These are phyloP conservation scores for Drosophila nigricruria DNA, from an alignment of 2,888 invertebrate genomes.

Conservation along the genomic window DNA sequence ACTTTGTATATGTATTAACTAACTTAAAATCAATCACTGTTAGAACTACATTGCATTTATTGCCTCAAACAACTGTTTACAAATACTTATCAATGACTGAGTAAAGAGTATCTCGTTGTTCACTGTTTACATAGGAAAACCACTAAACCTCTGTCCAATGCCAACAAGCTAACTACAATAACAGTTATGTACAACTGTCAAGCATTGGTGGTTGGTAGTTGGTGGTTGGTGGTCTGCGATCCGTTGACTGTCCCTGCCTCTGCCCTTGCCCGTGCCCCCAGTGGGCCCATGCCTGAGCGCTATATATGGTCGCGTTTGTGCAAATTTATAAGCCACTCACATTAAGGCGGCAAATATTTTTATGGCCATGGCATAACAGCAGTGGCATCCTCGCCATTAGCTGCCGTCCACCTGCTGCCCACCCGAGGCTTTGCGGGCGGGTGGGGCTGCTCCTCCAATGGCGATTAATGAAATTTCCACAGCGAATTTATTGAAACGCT, in stretches of 20 bases:
- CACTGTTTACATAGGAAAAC: slow-evolving; percentile 18
- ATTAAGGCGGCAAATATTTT: slow-evolving; percentile 80
- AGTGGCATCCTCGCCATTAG: slow-evolving; percentile 49
- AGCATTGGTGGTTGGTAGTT: slow-evolving; percentile 24
- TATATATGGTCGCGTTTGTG: slow-evolving; percentile 76
- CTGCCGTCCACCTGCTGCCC: slow-evolving; percentile 49
- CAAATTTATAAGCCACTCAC: slow-evolving; percentile 79
- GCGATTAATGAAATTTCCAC: slow-evolving; percentile 76
- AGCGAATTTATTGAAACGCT: slow-evolving; percentile 71
- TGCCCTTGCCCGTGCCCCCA: not conserved
- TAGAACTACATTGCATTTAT: not conserved
- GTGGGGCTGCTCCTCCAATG: slow-evolving; percentile 25
- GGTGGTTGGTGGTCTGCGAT: slow-evolving; percentile 34
- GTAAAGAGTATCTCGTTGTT: not conserved
- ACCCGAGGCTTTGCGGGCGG: slow-evolving; percentile 22
- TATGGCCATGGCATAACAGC: slow-evolving; percentile 63
- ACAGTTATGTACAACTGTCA: slow-evolving; percentile 70
- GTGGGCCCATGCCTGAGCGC: slow-evolving; percentile 46
- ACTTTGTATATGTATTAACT: not conserved
- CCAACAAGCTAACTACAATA: slow-evolving; percentile 45
- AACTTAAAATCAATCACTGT: not conserved
- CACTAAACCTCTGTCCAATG: slow-evolving; percentile 21
- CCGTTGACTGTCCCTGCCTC: slow-evolving; percentile 35
- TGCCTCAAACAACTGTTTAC: not conserved
- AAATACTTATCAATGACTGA: not conserved